Percentiles rank a stretch among this genome's conserved stretches.
These are phyloP conservation scores for Amblyornis subalaris DNA, from an alignment of 2,113 vertebrate species.

Conservation along the genomic window DNA sequence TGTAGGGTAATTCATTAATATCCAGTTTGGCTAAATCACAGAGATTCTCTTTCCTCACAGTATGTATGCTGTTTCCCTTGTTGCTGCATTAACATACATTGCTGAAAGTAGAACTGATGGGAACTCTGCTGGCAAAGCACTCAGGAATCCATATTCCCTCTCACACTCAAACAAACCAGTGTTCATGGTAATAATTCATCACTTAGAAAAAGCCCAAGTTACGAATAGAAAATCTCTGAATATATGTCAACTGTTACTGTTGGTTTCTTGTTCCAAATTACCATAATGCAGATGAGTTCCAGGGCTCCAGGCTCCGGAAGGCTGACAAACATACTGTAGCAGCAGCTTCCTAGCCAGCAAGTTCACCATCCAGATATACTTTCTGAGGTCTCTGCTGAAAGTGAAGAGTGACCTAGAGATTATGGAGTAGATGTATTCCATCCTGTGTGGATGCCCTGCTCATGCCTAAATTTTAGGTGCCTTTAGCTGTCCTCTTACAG, in stretches of 20 bases:
- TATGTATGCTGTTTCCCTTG: constrained; percentile 28
- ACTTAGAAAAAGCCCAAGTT: constrained; percentile 19
- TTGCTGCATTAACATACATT: constrained; percentile 56
- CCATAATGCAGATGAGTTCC: constrained; percentile 33
- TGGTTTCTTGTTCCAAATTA: constrained; percentile 47
- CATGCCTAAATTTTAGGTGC: neutral
- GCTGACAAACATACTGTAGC: neutral
- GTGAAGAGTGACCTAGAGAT: neutral
- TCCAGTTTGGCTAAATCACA: constrained; percentile 38
- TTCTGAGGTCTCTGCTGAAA: neutral
- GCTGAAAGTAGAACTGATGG: constrained; percentile 51
- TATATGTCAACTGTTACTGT: constrained; percentile 19
- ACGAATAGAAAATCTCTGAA: constrained; percentile 43
- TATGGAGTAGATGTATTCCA: neutral
- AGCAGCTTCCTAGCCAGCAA: neutral
- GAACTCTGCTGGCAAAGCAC: neutral
- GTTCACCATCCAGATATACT: neutral
- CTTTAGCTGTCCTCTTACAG: neutral
- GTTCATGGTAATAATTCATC: constrained; percentile 13
- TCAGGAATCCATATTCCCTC: constrained; percentile 12
- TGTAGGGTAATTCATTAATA: constrained; percentile 30
- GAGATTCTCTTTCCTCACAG: constrained; percentile 29
- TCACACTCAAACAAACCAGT: constrained; percentile 21
- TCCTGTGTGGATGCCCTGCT: neutral
- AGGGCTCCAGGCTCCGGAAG: neutral